These are phyloP conservation scores for Pangasianodon gigas DNA, from an alignment of 2,113 vertebrate species.

Conservation along the genomic window DNA sequence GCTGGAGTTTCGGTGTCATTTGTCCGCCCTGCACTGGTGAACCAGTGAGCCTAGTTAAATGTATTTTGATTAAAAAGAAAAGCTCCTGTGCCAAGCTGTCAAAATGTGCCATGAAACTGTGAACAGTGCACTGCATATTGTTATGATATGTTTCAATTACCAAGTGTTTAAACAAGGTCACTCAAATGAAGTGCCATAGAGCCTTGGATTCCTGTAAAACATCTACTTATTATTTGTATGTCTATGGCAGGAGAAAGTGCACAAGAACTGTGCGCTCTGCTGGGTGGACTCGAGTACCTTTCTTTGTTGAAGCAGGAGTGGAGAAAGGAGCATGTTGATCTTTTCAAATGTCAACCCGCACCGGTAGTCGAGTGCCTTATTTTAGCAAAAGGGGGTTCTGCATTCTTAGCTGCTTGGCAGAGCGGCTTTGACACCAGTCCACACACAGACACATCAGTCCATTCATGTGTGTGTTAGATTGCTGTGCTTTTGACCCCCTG, in stretches of 20 bases:
- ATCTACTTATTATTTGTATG: neutral
- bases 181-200: neutral
- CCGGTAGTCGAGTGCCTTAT: constrained; percentile 15
- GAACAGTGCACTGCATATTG: neutral
- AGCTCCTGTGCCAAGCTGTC: neutral
- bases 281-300: constrained; percentile 18
- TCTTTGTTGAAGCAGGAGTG: constrained; percentile 40
- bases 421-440: neutral
- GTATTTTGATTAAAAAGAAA: neutral
- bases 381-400: constrained; percentile 7
- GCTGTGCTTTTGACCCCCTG: constrained; percentile 13
- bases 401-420: neutral
- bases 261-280: neutral
- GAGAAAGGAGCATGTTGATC: constrained; percentile 41
- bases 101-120: neutral
- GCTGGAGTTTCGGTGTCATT: neutral
- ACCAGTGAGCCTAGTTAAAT: neutral
- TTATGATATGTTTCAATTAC: neutral
- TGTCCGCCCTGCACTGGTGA: neutral
- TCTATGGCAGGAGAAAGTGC: neutral
- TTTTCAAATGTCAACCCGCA: constrained; percentile 45
- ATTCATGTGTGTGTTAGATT: constrained; percentile 49
- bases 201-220: neutral
- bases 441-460: constrained; percentile 36
- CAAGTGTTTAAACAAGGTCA: neutral